Evolutionary conservation across 2,888 invertebrate species (phyloP).

Genomic region (Acheta domesticus): DNA sequence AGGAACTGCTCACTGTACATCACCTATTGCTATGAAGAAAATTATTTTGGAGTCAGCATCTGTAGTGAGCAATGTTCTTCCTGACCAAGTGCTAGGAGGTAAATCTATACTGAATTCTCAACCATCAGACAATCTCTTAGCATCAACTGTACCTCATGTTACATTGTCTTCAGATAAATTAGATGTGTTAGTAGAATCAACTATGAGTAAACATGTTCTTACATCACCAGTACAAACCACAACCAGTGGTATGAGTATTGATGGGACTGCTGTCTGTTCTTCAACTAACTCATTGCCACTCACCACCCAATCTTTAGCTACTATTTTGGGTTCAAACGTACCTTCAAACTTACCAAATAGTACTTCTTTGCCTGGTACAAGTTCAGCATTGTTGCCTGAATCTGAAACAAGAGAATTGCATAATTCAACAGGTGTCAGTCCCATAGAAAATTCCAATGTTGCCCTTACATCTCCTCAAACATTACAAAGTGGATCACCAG

Average conservation of each 20-base stretch:
- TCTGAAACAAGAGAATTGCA: neutral
- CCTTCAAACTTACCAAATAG: neutral
- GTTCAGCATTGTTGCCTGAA: neutral
- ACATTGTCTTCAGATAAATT: neutral
- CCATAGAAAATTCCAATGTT: neutral
- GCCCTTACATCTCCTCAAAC: no score
- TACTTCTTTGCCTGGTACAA: neutral
- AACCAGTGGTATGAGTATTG: neutral
- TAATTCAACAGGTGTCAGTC: neutral
- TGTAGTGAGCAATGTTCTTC: neutral
- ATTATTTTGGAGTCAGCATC: slow-evolving; percentile 19
- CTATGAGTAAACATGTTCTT: neutral
- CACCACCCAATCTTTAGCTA: neutral
- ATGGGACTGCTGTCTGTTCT: no score
- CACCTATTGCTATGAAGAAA: slow-evolving; percentile 26
- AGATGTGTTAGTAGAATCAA: neutral
- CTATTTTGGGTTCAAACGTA: neutral
- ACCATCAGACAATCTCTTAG: neutral
- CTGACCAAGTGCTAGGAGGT: neutral
- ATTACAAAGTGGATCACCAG: no score
- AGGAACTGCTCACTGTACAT: neutral
- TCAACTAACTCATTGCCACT: neutral
- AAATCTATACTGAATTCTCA: neutral
- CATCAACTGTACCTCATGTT: neutral
- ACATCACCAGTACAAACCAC: neutral